These are phyloP conservation scores for Apomyelois bistriatella DNA, from an alignment of 2,888 invertebrate genomes.

Conservation along the genomic window DNA sequence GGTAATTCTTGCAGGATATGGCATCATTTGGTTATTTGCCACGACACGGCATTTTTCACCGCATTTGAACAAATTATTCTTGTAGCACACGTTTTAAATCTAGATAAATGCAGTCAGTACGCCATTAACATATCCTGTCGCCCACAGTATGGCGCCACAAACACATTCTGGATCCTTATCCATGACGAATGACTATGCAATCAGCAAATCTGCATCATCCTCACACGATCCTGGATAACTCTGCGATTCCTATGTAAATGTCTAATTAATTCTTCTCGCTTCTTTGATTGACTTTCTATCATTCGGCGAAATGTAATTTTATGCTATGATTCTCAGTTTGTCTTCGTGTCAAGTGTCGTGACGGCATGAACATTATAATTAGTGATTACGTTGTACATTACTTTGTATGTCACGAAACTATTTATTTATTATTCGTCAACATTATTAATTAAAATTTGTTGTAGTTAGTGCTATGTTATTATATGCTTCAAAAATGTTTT, in stretches of 20 bases:
- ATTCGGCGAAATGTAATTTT: constrained; percentile 14
- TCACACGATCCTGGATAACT: constrained; percentile 4
- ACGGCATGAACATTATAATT: neutral
- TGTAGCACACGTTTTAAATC: neutral
- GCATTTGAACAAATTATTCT: too few species aligned
- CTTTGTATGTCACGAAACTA: too few species aligned
- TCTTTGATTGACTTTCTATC: constrained; percentile 18
- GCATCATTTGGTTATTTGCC: too few species aligned
- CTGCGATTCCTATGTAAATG: constrained; percentile 5
- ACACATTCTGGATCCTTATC: neutral
- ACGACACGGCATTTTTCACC: too few species aligned
- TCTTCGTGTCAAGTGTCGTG: neutral
- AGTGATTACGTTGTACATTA: too few species aligned
- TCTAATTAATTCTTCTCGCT: neutral
- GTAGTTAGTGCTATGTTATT: too few species aligned
- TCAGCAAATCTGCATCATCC: constrained; percentile 5
- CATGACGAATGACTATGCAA: constrained; percentile 6
- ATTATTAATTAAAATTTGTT: too few species aligned
- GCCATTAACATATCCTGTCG: neutral
- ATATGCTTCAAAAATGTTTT: too few species aligned
- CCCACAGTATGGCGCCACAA: neutral
- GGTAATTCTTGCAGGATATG: too few species aligned
- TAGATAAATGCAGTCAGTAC: neutral
- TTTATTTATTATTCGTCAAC: too few species aligned
- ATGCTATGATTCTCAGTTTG: neutral